A percentile compares a stretch with the other conserved stretches of the same genome.
Conservation (phyloP, 2,113 vertebrate species). For the Pampusana beccarii region DNA sequence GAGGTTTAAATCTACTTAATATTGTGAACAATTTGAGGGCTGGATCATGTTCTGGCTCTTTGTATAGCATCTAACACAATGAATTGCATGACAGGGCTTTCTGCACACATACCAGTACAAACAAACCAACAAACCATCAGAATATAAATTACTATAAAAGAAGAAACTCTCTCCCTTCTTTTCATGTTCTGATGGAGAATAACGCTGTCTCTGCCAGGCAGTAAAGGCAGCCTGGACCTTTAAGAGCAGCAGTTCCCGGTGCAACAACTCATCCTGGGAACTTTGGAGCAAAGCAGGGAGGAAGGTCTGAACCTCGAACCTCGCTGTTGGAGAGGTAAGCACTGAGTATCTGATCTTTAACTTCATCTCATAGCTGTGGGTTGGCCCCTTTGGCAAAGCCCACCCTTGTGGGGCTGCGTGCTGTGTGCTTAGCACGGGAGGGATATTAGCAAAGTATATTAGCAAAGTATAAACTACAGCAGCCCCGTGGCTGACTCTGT, state of each 20-base stretch:
- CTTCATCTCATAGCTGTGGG: neutral
- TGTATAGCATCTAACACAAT: neutral
- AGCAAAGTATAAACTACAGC: neutral
- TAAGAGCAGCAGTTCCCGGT: slow-evolving; percentile 11
- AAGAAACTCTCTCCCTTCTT: neutral
- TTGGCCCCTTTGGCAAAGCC: neutral
- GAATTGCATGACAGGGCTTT: neutral
- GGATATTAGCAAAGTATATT: neutral
- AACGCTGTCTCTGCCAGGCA: neutral
- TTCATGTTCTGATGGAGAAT: neutral
- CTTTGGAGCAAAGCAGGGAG: neutral
- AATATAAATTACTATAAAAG: neutral
- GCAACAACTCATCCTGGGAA: neutral
- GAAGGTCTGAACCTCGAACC: neutral
- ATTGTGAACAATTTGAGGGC: neutral
- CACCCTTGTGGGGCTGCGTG: neutral
- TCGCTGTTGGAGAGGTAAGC: neutral
- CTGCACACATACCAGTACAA: fast-evolving
- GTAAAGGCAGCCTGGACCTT: slow-evolving; percentile 36
- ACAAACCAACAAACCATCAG: neutral
- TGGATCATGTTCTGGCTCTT: neutral
- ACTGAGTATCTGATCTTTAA: neutral
- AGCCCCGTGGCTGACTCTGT: fast-evolving
- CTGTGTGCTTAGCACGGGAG: neutral
- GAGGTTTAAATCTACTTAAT: neutral